A percentile compares a stretch with the other conserved stretches of the same genome.
Conservation (phyloP, 2,113 vertebrate genomes). For the Hemiscyllium ocellatum region DNA sequence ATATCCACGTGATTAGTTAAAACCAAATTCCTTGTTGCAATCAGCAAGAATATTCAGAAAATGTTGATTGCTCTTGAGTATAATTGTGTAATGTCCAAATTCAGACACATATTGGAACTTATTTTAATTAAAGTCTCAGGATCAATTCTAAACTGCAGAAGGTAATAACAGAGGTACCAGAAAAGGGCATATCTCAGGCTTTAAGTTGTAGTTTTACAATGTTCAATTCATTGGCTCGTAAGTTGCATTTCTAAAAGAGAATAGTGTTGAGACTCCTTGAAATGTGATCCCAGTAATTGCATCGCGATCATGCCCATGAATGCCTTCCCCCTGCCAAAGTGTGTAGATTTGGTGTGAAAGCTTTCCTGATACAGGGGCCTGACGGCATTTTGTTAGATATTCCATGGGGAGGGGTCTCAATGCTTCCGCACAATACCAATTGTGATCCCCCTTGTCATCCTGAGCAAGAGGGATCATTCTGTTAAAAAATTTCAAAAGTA, state of each 20-base stretch:
- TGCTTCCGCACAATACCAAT: neutral
- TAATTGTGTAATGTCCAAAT: neutral
- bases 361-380: neutral
- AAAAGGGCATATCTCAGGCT: neutral
- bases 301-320: neutral
- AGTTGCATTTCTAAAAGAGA: neutral
- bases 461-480: neutral
- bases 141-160: neutral
- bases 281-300: neutral
- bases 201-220: neutral
- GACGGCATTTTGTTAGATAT: neutral
- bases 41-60: neutral
- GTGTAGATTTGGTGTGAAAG: neutral
- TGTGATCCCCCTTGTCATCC: neutral
- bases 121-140: neutral
- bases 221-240: neutral
- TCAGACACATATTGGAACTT: neutral
- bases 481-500: neutral
- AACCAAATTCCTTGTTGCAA: neutral
- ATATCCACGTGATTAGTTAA: neutral
- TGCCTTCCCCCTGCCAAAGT: neutral
- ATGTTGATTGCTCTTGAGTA: neutral
- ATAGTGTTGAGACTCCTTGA: neutral
- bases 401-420: neutral
- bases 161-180: neutral